Conservation (phyloP, 2,888 invertebrate species). For the Acronicta psi region DNA sequence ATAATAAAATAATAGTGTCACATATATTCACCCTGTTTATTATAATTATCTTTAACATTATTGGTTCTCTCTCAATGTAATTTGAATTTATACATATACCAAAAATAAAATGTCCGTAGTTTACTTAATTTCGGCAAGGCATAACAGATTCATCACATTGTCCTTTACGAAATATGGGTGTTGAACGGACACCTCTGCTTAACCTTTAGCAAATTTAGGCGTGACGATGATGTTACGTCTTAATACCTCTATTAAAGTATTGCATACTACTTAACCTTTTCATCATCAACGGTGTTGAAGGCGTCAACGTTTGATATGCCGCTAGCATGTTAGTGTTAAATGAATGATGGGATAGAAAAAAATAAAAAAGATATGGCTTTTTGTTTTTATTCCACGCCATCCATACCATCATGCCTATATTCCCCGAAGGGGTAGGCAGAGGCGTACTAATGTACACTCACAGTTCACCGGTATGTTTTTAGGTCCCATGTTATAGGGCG, state of each 20-base stretch:
- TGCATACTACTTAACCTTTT: constrained; percentile 44
- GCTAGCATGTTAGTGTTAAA: neutral
- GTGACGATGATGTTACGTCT: constrained; percentile 4
- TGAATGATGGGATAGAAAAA: constrained; percentile 13
- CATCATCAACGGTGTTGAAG: constrained; percentile 29
- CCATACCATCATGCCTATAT: too few species aligned
- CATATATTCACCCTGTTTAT: too few species aligned
- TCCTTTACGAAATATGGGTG: neutral
- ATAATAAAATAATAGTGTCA: too few species aligned
- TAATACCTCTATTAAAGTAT: constrained; percentile 27
- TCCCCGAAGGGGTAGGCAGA: too few species aligned
- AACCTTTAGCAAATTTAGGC: neutral
- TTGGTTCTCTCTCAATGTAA: too few species aligned
- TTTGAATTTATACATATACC: too few species aligned
- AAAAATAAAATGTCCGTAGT: too few species aligned
- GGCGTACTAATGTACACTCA: too few species aligned
- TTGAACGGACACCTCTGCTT: neutral
- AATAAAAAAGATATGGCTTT: neutral
- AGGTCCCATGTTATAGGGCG: too few species aligned
- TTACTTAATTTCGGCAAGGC: neutral
- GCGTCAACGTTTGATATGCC: constrained; percentile 30
- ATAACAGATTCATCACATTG: neutral
- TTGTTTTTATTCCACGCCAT: neutral
- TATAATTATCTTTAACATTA: too few species aligned
- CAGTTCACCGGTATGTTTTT: too few species aligned